Percentiles rank a stretch among this genome's conserved stretches.
phyloP scores from a whole-genome alignment of 2,888 invertebrate species.

The Ormyrus labotus region DNA sequence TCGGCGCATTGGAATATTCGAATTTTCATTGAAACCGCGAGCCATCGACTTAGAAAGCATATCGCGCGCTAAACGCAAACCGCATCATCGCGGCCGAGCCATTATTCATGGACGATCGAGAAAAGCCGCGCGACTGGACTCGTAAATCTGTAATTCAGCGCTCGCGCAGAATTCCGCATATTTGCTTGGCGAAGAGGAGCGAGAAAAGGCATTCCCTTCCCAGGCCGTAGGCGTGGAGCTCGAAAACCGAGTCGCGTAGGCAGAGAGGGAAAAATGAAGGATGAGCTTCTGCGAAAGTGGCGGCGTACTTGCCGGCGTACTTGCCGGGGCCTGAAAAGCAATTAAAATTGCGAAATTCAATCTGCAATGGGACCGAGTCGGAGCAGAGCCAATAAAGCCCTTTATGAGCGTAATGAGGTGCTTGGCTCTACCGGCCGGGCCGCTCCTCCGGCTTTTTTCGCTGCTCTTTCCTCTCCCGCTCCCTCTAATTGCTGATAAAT shows the following conservation, averaged over 20 bases:
- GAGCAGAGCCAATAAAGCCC: constrained; percentile 45
- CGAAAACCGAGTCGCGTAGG: constrained; percentile 25
- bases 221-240: neutral
- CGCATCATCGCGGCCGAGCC: neutral
- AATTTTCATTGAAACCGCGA: neutral
- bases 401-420: constrained; percentile 48
- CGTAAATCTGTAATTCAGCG: constrained; percentile 44
- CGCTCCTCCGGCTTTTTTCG: constrained; percentile 5
- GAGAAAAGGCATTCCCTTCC: constrained; percentile 39
- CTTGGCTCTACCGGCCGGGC: constrained; percentile 14
- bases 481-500: constrained; percentile 55
- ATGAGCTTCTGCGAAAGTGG: constrained; percentile 35
- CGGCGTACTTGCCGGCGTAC: neutral
- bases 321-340: constrained; percentile 43
- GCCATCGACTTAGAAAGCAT: neutral
- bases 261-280: constrained; percentile 1
- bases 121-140: constrained; percentile 2
- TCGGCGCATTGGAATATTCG: too few species aligned
- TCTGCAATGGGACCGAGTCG: constrained; percentile 38
- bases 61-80: constrained; percentile 9
- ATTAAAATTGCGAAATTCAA: constrained; percentile 58
- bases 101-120: constrained; percentile 20
- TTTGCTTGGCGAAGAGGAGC: constrained; percentile 16
- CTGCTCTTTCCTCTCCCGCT: neutral
- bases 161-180: neutral